A percentile compares a stretch with the other conserved stretches of the same genome.
Evolutionary conservation across 2,113 vertebrate species (phyloP).

Genomic region (Calypte anna): DNA sequence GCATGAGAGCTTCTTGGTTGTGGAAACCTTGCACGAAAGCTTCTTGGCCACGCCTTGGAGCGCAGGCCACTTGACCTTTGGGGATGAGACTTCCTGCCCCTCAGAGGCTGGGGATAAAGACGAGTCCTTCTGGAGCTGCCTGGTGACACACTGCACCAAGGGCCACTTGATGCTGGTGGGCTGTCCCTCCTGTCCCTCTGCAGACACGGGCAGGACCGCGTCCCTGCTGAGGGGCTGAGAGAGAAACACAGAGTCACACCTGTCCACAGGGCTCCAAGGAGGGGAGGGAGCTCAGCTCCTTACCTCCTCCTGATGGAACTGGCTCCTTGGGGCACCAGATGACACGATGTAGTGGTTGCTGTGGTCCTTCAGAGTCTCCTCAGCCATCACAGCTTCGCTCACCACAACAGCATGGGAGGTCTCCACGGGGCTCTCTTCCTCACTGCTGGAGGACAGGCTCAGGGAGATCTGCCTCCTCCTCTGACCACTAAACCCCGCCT

Average conservation of each 20-base stretch:
- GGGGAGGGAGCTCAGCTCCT: background rate
- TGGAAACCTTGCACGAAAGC: conserved; percentile 43
- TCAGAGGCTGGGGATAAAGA: conserved; percentile 50
- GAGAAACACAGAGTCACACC: background rate
- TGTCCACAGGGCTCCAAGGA: accelerated
- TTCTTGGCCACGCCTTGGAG: conserved; percentile 66
- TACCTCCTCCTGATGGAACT: conserved; percentile 88
- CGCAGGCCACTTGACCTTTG: conserved; percentile 43
- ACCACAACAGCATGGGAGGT: conserved; percentile 77
- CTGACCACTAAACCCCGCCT: background rate
- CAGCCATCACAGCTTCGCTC: conserved; percentile 71
- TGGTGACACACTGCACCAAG: conserved; percentile 70
- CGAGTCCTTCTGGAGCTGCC: conserved; percentile 41
- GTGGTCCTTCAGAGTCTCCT: conserved; percentile 80
- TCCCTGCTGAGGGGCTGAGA: conserved; percentile 80
- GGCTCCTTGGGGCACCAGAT: conserved; percentile 73
- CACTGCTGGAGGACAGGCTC: conserved; percentile 21
- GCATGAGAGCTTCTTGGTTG: conserved; percentile 52
- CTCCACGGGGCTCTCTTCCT: conserved; percentile 44
- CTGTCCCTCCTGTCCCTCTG: conserved; percentile 56
- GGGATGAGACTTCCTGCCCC: conserved; percentile 33
- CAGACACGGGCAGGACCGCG: conserved; percentile 78
- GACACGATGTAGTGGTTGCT: conserved; percentile 85
- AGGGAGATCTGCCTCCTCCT: background rate
- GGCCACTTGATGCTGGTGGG: conserved; percentile 66